Percentiles rank a stretch among this genome's conserved stretches.
These are phyloP conservation scores for Dicaeum eximium DNA, from an alignment of 2,113 vertebrate genomes.

Conservation along the genomic window DNA sequence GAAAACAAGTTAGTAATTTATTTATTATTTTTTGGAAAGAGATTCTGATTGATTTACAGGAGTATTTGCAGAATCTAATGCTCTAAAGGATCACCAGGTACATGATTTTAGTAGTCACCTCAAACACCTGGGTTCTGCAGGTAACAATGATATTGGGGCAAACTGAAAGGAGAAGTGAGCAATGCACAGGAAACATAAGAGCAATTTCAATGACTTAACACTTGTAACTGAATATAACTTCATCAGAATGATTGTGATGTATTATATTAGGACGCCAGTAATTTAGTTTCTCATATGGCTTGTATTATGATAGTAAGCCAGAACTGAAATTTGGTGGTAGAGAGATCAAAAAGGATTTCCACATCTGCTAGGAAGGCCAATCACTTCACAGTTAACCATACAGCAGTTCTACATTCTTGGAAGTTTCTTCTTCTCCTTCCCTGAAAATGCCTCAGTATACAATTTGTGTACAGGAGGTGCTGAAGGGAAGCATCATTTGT, in stretches of 20 bases:
- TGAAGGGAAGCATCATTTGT: not conserved
- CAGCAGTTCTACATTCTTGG: not conserved
- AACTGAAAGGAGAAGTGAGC: not conserved
- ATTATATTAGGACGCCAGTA: not conserved
- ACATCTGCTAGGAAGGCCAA: not conserved
- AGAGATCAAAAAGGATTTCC: not conserved
- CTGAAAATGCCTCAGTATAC: not conserved
- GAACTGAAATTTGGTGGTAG: not conserved
- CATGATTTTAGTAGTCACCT: not conserved
- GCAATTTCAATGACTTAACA: not conserved
- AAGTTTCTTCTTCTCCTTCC: not conserved
- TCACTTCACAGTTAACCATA: not conserved
- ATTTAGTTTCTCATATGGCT: not conserved
- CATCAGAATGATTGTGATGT: not conserved
- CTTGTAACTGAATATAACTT: not conserved
- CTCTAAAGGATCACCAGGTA: not conserved
- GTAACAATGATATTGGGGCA: not conserved
- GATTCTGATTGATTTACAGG: not conserved
- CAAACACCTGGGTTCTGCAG: not conserved
- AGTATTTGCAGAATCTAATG: not conserved
- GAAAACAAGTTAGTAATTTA: rapidly evolving
- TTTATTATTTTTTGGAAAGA: not conserved
- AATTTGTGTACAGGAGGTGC: not conserved
- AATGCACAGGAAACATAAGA: not conserved
- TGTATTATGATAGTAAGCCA: not conserved